phyloP scores from a whole-genome alignment of 1,140 invertebrate species.

The Glossosoma conforme region DNA sequence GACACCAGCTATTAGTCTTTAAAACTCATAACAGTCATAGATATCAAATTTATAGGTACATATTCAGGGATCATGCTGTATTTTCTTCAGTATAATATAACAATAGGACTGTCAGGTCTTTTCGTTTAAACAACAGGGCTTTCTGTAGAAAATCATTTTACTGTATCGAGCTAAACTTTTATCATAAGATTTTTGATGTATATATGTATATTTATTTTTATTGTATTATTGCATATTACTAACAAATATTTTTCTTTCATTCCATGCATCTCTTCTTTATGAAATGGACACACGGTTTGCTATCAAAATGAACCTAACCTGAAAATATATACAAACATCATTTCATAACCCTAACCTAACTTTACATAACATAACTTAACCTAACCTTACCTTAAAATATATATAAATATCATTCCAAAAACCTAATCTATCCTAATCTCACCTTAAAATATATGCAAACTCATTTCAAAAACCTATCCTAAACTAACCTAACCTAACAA shows the following conservation, averaged over 20 bases:
- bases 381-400: background rate
- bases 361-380: slow-evolving; percentile 2
- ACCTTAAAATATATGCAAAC: background rate
- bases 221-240: slow-evolving; percentile 6
- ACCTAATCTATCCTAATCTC: slow-evolving; percentile 1
- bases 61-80: too few species aligned
- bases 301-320: background rate
- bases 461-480: background rate
- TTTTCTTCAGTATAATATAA: too few species aligned
- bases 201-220: background rate
- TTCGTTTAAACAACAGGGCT: too few species aligned
- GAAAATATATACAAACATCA: background rate
- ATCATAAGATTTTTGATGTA: too few species aligned
- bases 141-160: too few species aligned
- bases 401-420: background rate
- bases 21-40: too few species aligned
- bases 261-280: slow-evolving; percentile 14
- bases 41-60: too few species aligned
- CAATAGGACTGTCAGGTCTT: too few species aligned
- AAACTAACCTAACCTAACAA: slow-evolving; percentile 4
- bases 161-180: too few species aligned
- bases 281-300: slow-evolving; percentile 16
- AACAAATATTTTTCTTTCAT: slow-evolving; percentile 13
- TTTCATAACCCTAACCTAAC: background rate
- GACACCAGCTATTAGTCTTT: too few species aligned